Conservation (phyloP, 2,888 invertebrate species). For the Lasioglossum marginatum region DNA sequence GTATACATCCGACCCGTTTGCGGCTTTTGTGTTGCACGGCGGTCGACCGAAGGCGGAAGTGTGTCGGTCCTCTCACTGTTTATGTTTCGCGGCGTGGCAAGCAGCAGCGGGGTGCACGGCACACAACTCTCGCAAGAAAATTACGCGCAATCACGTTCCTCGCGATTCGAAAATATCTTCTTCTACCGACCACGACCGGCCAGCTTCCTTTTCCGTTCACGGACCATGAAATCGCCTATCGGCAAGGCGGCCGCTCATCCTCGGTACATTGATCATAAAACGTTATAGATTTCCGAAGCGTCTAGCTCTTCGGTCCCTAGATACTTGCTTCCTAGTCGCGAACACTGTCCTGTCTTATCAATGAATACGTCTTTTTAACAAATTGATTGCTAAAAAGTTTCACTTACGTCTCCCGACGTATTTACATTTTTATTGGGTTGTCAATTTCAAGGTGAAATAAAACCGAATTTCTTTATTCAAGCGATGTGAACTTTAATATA, state of each 20-base stretch:
- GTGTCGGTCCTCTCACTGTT: slow-evolving; percentile 59
- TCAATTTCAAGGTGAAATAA: too few species aligned
- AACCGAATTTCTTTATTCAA: too few species aligned
- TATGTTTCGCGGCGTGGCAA: slow-evolving; percentile 18
- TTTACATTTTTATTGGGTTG: too few species aligned
- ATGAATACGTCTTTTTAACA: not conserved
- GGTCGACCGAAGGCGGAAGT: slow-evolving; percentile 65
- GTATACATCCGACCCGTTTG: slow-evolving; percentile 51
- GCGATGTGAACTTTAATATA: too few species aligned
- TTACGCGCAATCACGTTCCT: slow-evolving; percentile 3
- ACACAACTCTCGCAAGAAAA: not conserved
- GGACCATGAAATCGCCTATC: not conserved
- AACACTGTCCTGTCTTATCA: not conserved
- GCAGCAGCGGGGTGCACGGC: not conserved
- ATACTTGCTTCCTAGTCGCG: not conserved
- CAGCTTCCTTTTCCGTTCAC: slow-evolving; percentile 8
- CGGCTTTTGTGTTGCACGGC: slow-evolving; percentile 58
- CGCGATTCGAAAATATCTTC: not conserved
- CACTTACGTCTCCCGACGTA: too few species aligned
- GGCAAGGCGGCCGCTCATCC: not conserved
- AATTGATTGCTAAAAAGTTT: not conserved
- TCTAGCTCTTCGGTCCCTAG: not conserved
- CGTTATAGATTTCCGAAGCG: slow-evolving; percentile 5
- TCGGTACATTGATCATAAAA: not conserved
- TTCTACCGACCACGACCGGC: not conserved